Evolutionary conservation across 2,888 invertebrate genomes (phyloP), one percentile per base, ranked within the genome.

Genomic region (Amaurobius ferox): DNA sequence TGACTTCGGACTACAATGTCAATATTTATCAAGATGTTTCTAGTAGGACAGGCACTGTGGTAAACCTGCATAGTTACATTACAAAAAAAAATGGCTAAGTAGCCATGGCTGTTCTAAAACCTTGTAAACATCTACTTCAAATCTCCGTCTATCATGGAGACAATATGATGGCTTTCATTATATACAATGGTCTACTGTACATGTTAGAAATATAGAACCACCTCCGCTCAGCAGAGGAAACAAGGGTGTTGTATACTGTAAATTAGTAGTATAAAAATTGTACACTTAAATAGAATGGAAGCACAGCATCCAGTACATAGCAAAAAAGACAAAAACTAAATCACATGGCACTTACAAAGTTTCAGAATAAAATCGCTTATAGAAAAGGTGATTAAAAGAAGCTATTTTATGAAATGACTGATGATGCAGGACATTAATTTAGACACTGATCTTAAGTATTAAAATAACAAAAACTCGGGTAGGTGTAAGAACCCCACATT

Each of bases 221-320:
- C 2, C 83, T 83, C 77, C 62, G 77, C n/a, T 77, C 77, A 77
- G 77, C 72, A 77, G 83, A 77, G 35, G 26, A 48, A 26, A 23
- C 7, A 32, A n/a, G n/a, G 66, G n/a, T 26, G 6, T 35, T n/a
- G 64, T 48, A 23, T 13, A 70, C 26, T 55, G 44, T 26, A 28
- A 66, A 73, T 26, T 35, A 71, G 44, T 11, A 11, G 71, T 66
- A 72, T 48, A 72, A 16, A 73, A 67, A 76, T 48, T n/a, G 48
- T 23, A 72, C 29, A 62, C 40, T 48, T 26, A 23, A 66, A 64
- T 29, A 66, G 28, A 79, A 55, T 77, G 83, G 83, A 83, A 66
- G 83, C 83, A 71, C 83, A 77, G 83, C 83, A 72, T 72, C 83
- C 83, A 72, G 48, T 23, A 71, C n/a, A 26, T 29, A 66, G 40